Base-by-base conservation (phyloP, 2,888 invertebrate species). In the Julus scanicus region DNA sequence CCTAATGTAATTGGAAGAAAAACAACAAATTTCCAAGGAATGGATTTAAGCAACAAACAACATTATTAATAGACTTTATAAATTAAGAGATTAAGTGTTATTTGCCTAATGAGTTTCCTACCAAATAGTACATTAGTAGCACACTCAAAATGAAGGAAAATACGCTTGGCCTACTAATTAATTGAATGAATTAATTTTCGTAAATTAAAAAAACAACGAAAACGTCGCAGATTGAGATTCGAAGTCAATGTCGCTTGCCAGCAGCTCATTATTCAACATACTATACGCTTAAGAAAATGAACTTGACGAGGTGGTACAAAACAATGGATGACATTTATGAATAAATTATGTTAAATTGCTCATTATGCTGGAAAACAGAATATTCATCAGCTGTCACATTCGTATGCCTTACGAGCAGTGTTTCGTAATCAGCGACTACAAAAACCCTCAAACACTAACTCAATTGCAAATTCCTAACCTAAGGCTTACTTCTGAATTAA, bases 181-280 rank as follows among this genome's bases (percentile, higher is more conserved):
- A 71, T 71, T 29, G 6, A 5, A 29, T 29, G 6, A 11, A 71
- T 29, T 29, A 29, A 71, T 29, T 71, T 71, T 71, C 71, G 20
- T 29, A 5, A 71, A 71, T 71, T 13, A 29, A 71, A 71, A 71
- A 29, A 57, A 4, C 53, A n/a, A n/a, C 6, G 5, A 63, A 63
- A 8, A n/a, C 63, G 63, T 63, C 20, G 63, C 63, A 63, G 8
- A 20, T 63, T 71, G 71, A 71, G 29, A 8, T n/a, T 11, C 9
- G 20, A 29, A 71, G 29, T 71, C 20, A 71, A 71, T 29, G 29
- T 71, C 71, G 63, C n/a, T n/a, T 63, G 63, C 63, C 63, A 63
- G 63, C 63, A 63, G 71, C 71, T 71, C 71, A 71, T 71, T 71
- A n/a, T 5, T 71, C 29, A 71, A 71, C 71, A 20, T 71, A 20